phyloP scores from a whole-genome alignment of 2,888 invertebrate species.

The Drosophila nr. perissopoda region DNA sequence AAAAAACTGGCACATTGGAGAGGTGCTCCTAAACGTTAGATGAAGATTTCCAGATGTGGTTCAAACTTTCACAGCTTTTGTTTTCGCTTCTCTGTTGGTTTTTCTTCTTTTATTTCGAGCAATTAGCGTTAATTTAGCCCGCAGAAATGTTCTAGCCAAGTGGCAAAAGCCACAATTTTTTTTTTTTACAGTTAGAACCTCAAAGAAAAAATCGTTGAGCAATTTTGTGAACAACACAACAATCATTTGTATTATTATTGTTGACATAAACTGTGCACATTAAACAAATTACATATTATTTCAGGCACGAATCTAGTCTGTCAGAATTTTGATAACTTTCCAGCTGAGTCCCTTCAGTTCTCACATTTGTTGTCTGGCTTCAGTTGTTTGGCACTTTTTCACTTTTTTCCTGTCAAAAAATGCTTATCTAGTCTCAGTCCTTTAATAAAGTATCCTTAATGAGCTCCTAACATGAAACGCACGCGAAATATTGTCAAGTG shows the following conservation, averaged over 20 bases:
- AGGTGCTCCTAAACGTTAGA: slow-evolving; percentile 20
- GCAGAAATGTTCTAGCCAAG: slow-evolving; percentile 47
- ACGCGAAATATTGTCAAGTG: slow-evolving; percentile 38
- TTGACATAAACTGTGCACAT: slow-evolving; percentile 1
- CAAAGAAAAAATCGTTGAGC: neutral
- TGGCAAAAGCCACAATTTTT: slow-evolving; percentile 7
- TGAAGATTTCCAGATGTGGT: slow-evolving; percentile 13
- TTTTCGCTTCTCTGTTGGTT: neutral
- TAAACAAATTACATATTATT: neutral
- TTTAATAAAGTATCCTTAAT: slow-evolving; percentile 23
- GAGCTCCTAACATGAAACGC: slow-evolving; percentile 31
- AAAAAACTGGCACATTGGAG: slow-evolving; percentile 55
- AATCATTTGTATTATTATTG: neutral
- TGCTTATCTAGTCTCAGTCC: slow-evolving; percentile 2
- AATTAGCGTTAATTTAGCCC: slow-evolving; percentile 52
- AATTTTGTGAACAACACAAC: neutral
- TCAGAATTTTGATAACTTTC: neutral
- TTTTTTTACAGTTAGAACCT: slow-evolving; percentile 3
- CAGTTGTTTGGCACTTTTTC: neutral
- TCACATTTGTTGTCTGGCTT: neutral
- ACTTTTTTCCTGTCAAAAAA: neutral
- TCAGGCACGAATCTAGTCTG: neutral
- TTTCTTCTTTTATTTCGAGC: slow-evolving; percentile 4
- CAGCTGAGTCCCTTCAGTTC: neutral
- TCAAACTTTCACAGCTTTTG: slow-evolving; percentile 61